Evolutionary conservation across 1,140 invertebrate genomes (phyloP).

Genomic region (Atopsyche davidsoni): DNA sequence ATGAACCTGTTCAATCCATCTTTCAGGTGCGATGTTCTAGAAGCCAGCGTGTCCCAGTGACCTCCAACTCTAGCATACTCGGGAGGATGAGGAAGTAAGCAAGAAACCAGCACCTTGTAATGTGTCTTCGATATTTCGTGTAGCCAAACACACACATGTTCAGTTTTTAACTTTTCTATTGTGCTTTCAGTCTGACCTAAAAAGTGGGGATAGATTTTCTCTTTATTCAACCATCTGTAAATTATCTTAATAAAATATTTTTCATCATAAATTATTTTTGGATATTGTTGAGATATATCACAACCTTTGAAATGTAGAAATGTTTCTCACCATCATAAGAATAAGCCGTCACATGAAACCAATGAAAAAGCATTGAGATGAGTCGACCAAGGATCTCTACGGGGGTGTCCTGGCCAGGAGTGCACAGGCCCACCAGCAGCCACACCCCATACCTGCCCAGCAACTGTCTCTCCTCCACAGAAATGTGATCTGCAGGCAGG

Average conservation of each 20-base stretch:
- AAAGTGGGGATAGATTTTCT: no score
- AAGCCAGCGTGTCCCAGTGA: conserved; percentile 89
- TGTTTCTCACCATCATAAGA: conserved; percentile 78
- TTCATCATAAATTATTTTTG: no score
- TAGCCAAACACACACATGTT: conserved; percentile 91
- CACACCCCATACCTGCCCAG: conserved; percentile 93
- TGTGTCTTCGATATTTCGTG: conserved; percentile 76
- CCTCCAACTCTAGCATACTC: conserved; percentile 90
- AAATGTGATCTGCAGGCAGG: conserved; percentile 53
- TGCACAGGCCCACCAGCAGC: conserved; percentile 91
- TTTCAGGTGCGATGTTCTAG: conserved; percentile 87
- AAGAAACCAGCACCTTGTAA: conserved; percentile 79
- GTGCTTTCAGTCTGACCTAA: conserved; percentile 76
- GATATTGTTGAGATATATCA: no score
- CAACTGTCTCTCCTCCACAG: conserved; percentile 76
- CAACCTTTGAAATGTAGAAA: no score
- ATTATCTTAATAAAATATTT: no score
- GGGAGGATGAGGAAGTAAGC: conserved; percentile 77
- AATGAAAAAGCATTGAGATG: conserved; percentile 95
- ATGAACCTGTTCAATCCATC: conserved; percentile 72
- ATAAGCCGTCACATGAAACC: conserved; percentile 97
- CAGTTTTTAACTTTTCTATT: conserved; percentile 86
- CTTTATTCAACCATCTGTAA: no score
- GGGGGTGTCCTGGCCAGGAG: conserved; percentile 77
- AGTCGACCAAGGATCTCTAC: conserved; percentile 85